These are phyloP conservation scores for Trachelus tabidus DNA, from an alignment of 2,888 invertebrate species.

Conservation along the genomic window DNA sequence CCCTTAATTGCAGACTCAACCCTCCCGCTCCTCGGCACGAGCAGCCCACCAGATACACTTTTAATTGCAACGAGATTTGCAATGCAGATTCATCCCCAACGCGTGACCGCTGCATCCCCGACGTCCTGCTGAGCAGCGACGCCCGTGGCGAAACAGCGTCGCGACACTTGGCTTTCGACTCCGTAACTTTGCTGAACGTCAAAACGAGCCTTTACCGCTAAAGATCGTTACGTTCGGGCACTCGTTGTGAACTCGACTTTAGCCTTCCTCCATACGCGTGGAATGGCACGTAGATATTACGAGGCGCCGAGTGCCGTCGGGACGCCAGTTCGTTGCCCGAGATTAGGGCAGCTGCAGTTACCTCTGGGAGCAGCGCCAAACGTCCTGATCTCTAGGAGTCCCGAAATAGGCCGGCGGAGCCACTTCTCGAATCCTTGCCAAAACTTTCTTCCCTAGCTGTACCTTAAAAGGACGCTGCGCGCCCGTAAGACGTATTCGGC, in stretches of 20 bases:
- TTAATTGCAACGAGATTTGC: conserved; percentile 55
- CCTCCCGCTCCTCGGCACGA: conserved; percentile 29
- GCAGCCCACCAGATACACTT: conserved; percentile 44
- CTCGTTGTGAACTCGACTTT: not conserved
- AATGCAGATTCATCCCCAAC: conserved; percentile 45
- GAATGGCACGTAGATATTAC: not conserved
- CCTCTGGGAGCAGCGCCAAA: not conserved
- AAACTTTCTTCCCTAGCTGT: not conserved
- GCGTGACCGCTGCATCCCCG: conserved; percentile 27
- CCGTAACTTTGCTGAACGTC: not conserved
- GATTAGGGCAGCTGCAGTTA: not conserved
- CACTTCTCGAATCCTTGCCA: not conserved
- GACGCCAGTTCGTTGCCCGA: not conserved
- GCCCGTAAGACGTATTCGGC: no score
- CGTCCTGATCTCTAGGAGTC: not conserved
- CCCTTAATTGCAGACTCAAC: conserved; percentile 50
- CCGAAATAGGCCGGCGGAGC: not conserved
- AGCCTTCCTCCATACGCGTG: not conserved
- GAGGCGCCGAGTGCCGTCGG: no score
- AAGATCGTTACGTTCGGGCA: not conserved
- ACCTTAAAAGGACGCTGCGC: not conserved
- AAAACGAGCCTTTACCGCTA: not conserved
- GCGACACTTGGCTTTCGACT: conserved; percentile 19
- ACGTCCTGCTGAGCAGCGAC: conserved; percentile 1
- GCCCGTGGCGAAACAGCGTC: conserved; percentile 18